Evolutionary conservation across 2,888 invertebrate genomes (phyloP).

Genomic region (Balanococcus diminutus): DNA sequence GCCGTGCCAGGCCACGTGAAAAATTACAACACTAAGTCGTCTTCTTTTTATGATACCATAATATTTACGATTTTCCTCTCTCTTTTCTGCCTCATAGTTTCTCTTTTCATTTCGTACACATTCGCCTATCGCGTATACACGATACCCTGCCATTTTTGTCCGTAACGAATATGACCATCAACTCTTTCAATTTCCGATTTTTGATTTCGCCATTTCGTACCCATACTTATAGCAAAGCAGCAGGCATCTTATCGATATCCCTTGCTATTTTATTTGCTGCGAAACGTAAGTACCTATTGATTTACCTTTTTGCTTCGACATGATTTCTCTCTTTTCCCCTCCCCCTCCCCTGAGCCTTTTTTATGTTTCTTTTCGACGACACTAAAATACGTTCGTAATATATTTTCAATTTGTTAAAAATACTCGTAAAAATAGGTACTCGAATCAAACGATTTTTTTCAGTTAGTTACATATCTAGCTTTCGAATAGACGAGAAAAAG

Average conservation of each 20-base stretch:
- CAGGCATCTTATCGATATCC: not conserved
- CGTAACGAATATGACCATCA: not conserved
- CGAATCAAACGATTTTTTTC: not conserved
- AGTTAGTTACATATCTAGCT: too few relatives aligned
- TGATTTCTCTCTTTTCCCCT: not conserved
- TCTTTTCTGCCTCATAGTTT: not conserved
- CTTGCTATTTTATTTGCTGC: not conserved
- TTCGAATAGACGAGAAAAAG: too few relatives aligned
- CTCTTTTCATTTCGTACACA: not conserved
- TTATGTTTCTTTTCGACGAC: not conserved
- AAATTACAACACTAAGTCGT: not conserved
- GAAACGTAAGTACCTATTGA: not conserved
- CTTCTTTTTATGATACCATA: not conserved
- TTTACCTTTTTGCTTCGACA: not conserved
- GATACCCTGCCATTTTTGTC: too few relatives aligned
- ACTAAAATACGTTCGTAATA: not conserved
- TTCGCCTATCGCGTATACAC: not conserved
- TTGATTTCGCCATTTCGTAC: not conserved
- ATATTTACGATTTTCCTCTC: not conserved
- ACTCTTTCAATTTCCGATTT: not conserved
- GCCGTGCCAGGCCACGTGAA: not conserved
- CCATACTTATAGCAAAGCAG: too few relatives aligned
- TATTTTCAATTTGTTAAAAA: not conserved
- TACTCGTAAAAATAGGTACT: not conserved
- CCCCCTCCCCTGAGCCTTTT: not conserved